Base-by-base conservation (phyloP, 2,888 invertebrate genomes). In the Scaptomyza flava region DNA sequence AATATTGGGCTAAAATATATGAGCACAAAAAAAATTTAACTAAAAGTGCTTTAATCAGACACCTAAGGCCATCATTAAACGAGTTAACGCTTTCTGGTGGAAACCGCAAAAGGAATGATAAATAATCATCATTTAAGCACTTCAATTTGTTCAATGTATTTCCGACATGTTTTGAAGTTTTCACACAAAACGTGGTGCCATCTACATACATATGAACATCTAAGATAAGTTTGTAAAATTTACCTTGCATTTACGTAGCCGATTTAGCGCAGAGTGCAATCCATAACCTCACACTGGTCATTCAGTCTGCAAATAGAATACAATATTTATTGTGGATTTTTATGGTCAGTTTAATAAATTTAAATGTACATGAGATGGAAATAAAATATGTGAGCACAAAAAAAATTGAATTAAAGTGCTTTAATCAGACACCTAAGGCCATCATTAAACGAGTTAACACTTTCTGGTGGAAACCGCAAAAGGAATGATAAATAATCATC, bases 401-500 rank as follows among this genome's bases (percentile, higher is more conserved):
- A 3, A 17, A 34, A 36, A 27, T 7, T 30, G 17, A 17, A 30
- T 27, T 7, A 14, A 30, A 64, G 27, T 59, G 56, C 46, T 47
- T 50, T 12, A n/a, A 68, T 92, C 91, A 92, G 92, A 91, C 91
- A 72, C 79, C 89, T 90, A 82, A 82, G 79, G 50, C 92, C 92
- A 90, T 91, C 92, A 52, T 87, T 82, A 91, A 89, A 84, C 75
- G 70, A 42, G 62, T 51, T 53, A 72, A 61, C 81, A 79, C 84
- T 89, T 90, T 92, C 91, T 90, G 92, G 92, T 91, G 92, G 92
- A 92, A 92, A 92, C 92, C 92, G 91, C 92, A 92, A 92, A 92
- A 92, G 92, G 91, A 89, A 90, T 74, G 68, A 68, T 59, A 79
- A 52, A 30, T 57, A 73, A 64, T 91, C 91, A 91, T 92, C 92